A percentile compares a stretch with the other conserved stretches of the same genome.
Conservation (phyloP, 2,113 vertebrate species). For the Enhydra lutris region DNA sequence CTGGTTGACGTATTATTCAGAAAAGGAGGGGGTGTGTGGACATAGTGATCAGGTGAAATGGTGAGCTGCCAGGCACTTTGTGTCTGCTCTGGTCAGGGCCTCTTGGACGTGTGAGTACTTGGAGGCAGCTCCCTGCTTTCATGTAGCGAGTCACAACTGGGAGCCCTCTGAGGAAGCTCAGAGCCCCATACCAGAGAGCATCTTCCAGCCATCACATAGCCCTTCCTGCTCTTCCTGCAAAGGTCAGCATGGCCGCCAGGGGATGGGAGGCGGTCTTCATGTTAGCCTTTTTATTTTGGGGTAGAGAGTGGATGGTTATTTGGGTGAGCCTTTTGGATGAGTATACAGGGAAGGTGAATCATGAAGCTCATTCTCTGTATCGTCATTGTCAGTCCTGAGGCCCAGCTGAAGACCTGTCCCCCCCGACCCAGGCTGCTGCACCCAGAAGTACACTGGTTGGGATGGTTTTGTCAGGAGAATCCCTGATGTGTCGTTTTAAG, state of each 20-base stretch:
- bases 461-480: background rate
- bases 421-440: background rate
- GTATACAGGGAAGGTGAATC: background rate
- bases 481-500: background rate
- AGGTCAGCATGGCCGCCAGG: background rate
- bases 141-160: background rate
- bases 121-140: background rate
- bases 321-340: background rate
- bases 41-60: no score
- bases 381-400: background rate
- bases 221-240: background rate
- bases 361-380: background rate
- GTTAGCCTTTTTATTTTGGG: background rate
- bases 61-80: accelerated
- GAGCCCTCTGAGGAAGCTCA: background rate
- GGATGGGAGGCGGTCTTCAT: background rate
- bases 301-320: background rate
- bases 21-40: background rate
- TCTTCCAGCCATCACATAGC: background rate
- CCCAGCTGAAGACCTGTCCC: background rate
- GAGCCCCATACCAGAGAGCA: background rate
- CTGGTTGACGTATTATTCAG: background rate
- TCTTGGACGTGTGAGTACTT: background rate
- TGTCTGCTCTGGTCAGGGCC: background rate
- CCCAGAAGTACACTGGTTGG: background rate